Conservation (phyloP, 1,140 invertebrate genomes). For the Drosophila serrata region DNA sequence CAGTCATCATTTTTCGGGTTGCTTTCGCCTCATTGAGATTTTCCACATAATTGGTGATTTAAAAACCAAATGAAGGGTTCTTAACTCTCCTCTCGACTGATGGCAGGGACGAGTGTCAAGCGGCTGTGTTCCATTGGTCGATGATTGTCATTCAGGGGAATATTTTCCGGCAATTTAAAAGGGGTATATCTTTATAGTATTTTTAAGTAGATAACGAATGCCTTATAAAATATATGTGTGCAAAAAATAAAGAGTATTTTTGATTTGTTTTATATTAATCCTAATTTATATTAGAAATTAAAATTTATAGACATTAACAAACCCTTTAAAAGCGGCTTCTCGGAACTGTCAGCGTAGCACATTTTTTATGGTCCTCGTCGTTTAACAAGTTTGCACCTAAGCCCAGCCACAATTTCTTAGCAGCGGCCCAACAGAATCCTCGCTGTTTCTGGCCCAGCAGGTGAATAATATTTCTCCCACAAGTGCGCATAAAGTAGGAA, state of each 20-base stretch:
- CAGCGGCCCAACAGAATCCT: background rate
- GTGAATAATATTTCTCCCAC: conserved; percentile 38
- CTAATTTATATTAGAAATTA: background rate
- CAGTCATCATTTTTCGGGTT: conserved; percentile 31
- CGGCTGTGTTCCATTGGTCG: background rate
- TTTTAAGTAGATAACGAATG: background rate
- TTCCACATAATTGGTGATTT: conserved; percentile 50
- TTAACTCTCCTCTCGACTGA: background rate
- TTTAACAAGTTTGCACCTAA: conserved; percentile 19
- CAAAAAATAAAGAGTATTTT: too few species aligned
- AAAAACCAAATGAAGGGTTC: conserved; percentile 38
- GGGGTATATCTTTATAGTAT: background rate
- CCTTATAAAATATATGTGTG: background rate
- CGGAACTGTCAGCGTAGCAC: background rate
- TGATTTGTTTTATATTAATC: background rate
- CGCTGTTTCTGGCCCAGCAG: conserved; percentile 25
- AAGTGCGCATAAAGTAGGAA: conserved; percentile 40
- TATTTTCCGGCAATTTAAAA: conserved; percentile 12
- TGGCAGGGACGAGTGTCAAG: background rate
- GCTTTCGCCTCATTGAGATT: conserved; percentile 12
- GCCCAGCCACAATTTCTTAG: conserved; percentile 22
- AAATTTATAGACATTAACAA: background rate
- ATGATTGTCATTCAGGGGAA: conserved; percentile 8
- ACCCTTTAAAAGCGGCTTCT: background rate
- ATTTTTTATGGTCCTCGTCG: conserved; percentile 1